Conservation (phyloP, 2,113 vertebrate genomes). For the Pterophyllum scalare region DNA sequence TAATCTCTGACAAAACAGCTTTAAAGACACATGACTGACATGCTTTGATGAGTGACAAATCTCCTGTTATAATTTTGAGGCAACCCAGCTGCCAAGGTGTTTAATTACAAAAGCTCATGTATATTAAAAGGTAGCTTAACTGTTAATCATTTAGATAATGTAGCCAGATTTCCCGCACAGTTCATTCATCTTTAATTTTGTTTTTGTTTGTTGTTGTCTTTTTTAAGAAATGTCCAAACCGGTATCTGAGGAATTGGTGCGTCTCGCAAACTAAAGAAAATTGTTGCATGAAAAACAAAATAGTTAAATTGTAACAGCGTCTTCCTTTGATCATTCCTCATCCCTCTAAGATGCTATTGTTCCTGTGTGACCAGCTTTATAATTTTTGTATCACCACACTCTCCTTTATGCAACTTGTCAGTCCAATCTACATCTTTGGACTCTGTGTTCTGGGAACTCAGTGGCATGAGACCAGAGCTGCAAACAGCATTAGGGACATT, state of each 20-base stretch:
- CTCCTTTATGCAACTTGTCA: neutral
- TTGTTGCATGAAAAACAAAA: neutral
- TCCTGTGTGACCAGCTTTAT: neutral
- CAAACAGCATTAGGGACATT: slow-evolving; percentile 1
- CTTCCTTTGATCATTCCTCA: neutral
- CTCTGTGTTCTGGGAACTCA: neutral
- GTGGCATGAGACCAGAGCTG: neutral
- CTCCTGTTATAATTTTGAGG: neutral
- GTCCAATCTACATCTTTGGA: neutral
- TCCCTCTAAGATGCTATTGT: neutral
- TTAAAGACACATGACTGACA: neutral
- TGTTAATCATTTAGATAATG: slow-evolving; percentile 14
- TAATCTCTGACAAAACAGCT: slow-evolving; percentile 2
- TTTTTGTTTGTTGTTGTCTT: neutral
- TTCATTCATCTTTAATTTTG: slow-evolving; percentile 34
- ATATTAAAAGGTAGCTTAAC: slow-evolving; percentile 12
- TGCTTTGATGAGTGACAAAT: slow-evolving; percentile 18
- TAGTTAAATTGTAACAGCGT: neutral
- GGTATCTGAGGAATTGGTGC: neutral
- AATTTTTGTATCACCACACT: neutral
- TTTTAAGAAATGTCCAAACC: neutral
- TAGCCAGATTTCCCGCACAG: neutral
- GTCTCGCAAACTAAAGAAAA: neutral
- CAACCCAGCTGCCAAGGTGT: neutral
- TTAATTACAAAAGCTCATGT: slow-evolving; percentile 27